Base-by-base conservation (phyloP, 2,797 vertebrate species). In the Cygnus olor region DNA sequence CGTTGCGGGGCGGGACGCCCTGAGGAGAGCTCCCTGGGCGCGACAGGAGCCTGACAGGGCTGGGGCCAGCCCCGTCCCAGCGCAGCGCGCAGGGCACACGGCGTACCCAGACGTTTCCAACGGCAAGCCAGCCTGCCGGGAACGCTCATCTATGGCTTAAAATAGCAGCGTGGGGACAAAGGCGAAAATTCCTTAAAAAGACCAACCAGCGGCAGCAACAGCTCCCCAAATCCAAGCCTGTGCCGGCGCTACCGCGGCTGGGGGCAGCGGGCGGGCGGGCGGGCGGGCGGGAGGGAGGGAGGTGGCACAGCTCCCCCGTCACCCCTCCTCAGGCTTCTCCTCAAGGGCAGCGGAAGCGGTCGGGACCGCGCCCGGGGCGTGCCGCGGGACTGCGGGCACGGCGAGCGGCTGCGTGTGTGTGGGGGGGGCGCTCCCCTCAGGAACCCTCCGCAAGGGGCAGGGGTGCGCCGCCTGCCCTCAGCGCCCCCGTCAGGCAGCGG, bases 381-480 rank as follows among this genome's bases (percentile, higher is more conserved):
- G 61, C 27, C 61, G 36, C 36, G 24, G 49, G 24, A 25, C 60
- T 25, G 22, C 34, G 34, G 34, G 58, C n/a, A 60, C 34, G 34
- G 58, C 24, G 24, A 25, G 49, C 49, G 49, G 49, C 4, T 8
- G 13, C 51, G 8, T 51, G 49, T 27, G 20, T 11, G 45, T 21
- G 45, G 4, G 20, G 30, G 44, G 44, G 19, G 45, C 32, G 17
- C 32, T n/a, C 19, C 54, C 28, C 8, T 7, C 15, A 5, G 22
- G 53, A 60, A 60, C 8, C 36, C 25, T 6, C 40, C 40, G 30
- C 17, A 2, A 5, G 1, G 20, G n/a, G 30, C 12, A 3, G n/a
- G 11, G 2, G 6, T n/a, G 6, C 4, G 1, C 11, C 20, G 11
- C 38, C 45, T 47, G 9, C 9, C 8, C 27, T 30, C 28, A 0